phyloP scores from a whole-genome alignment of 1,140 invertebrate species.

The Heliothis subflexa region DNA sequence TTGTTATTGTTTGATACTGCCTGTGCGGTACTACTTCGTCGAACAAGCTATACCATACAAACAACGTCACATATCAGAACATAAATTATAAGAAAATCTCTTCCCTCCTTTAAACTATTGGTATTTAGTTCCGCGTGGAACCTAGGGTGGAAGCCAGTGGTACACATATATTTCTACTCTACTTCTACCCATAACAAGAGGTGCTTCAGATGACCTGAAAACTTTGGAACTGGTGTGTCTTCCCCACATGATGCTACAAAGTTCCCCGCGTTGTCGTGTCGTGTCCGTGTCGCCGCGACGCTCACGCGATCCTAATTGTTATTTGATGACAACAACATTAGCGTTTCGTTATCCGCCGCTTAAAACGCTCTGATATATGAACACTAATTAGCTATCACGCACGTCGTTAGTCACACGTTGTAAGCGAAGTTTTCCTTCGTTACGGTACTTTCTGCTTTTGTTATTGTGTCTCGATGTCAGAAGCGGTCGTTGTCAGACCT shows the following conservation, averaged over 20 bases:
- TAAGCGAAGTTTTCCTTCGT: neutral
- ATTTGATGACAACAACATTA: slow-evolving; percentile 35
- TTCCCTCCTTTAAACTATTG: too few relatives aligned
- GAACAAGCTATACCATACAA: neutral
- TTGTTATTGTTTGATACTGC: neutral
- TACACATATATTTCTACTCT: too few relatives aligned
- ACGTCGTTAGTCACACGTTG: neutral
- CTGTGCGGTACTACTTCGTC: neutral
- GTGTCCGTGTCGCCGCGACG: neutral
- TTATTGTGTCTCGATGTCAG: too few relatives aligned
- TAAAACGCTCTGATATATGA: slow-evolving; percentile 4
- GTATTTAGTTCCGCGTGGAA: too few relatives aligned
- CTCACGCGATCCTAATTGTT: slow-evolving; percentile 21
- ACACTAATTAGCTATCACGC: slow-evolving; percentile 13
- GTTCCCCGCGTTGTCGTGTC: neutral
- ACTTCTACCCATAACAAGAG: too few relatives aligned
- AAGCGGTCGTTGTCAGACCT: too few relatives aligned
- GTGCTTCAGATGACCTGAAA: too few relatives aligned
- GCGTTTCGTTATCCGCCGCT: neutral
- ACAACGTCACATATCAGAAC: too few relatives aligned
- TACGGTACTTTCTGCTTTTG: neutral
- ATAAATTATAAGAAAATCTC: too few relatives aligned
- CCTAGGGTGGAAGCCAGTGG: too few relatives aligned
- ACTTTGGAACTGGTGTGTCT: too few relatives aligned
- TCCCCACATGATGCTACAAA: too few relatives aligned